Percentiles rank a stretch among this genome's conserved stretches.
phyloP scores from a whole-genome alignment of 2,888 invertebrate species.

The Clunio marinus region DNA sequence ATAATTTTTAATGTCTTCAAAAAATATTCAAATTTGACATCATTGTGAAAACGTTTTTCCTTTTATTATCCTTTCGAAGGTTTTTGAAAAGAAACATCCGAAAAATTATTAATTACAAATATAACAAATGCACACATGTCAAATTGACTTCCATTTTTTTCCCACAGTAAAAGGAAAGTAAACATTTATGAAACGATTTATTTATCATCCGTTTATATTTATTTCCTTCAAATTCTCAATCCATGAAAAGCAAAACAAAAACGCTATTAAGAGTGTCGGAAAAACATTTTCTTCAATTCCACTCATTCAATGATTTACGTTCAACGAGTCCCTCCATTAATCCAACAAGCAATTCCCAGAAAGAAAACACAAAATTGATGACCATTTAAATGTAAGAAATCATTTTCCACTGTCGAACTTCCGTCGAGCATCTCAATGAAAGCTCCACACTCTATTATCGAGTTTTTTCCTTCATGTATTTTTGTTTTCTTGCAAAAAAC shows the following conservation, averaged over 20 bases:
- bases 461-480: slow-evolving; percentile 4
- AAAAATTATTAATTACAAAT: too few relatives aligned
- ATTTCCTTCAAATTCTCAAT: neutral
- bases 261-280: neutral
- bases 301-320: slow-evolving; percentile 22
- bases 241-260: too few relatives aligned
- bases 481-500: neutral
- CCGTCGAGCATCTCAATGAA: slow-evolving; percentile 12
- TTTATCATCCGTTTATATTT: slow-evolving; percentile 1
- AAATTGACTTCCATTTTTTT: neutral
- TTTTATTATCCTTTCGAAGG: too few relatives aligned
- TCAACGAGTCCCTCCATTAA: slow-evolving; percentile 21
- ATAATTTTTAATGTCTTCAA: too few relatives aligned
- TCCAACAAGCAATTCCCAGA: neutral
- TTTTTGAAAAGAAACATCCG: too few relatives aligned
- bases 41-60: too few relatives aligned
- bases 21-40: too few relatives aligned
- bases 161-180: too few relatives aligned
- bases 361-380: slow-evolving; percentile 31
- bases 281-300: neutral
- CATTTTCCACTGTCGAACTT: slow-evolving; percentile 27
- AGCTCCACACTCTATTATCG: neutral
- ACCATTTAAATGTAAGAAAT: slow-evolving; percentile 38
- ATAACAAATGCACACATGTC: too few relatives aligned
- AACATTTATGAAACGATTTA: too few relatives aligned